Evolutionary conservation across 2,113 vertebrate genomes (phyloP).

Genomic region (Pelobates fuscus): DNA sequence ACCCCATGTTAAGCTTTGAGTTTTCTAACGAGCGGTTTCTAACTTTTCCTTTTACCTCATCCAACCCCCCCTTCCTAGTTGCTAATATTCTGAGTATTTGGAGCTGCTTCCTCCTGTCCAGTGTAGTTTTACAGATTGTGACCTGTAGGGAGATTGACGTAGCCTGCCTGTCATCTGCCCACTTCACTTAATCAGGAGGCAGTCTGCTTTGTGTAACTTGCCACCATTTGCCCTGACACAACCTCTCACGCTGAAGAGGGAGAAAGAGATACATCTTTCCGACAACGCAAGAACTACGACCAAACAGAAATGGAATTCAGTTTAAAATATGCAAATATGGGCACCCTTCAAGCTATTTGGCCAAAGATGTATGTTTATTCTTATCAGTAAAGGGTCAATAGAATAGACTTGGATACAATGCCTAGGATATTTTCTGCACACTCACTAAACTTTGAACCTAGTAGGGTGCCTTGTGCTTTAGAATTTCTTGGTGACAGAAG

Average conservation of each 20-base stretch:
- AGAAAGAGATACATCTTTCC: constrained; percentile 54
- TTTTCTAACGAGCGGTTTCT: not conserved
- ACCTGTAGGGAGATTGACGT: constrained; percentile 63
- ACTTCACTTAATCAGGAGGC: constrained; percentile 63
- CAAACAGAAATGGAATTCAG: constrained; percentile 53
- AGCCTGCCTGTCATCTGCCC: constrained; percentile 72
- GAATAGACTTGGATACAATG: no score
- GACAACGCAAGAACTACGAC: constrained; percentile 52
- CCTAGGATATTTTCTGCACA: no score
- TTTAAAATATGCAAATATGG: not conserved
- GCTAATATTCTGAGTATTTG: not conserved
- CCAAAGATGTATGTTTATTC: not conserved
- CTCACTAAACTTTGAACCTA: no score
- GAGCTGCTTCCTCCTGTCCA: constrained; percentile 36
- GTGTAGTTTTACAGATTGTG: constrained; percentile 64
- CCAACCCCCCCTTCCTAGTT: not conserved
- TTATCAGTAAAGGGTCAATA: not conserved
- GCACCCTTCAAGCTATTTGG: not conserved
- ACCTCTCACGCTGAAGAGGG: constrained; percentile 57
- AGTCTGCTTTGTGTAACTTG: constrained; percentile 70
- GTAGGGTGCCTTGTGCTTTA: no score
- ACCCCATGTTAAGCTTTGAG: not conserved
- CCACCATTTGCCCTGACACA: constrained; percentile 63
- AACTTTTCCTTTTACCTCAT: not conserved
- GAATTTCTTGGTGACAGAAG: no score